Conservation (phyloP, 1,140 invertebrate species). For the Monomorium pharaonis region DNA sequence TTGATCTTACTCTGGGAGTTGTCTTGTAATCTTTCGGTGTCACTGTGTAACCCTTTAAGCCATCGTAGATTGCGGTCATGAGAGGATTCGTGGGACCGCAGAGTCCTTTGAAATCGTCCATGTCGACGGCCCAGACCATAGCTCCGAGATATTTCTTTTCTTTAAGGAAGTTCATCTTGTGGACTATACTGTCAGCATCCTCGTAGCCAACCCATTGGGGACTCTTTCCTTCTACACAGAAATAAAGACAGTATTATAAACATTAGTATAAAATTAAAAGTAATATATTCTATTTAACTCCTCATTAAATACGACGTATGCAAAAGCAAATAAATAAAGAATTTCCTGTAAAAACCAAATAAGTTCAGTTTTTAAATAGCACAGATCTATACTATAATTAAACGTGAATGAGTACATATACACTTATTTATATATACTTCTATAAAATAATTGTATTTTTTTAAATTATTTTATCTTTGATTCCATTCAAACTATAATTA, state of each 20-base stretch:
- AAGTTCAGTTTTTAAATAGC: too few relatives aligned
- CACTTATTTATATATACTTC: too few relatives aligned
- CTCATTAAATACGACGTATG: not conserved
- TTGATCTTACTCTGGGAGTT: conserved; percentile 88
- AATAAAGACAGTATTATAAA: too few relatives aligned
- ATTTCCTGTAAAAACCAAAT: too few relatives aligned
- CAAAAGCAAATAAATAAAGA: not conserved
- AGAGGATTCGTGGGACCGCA: conserved; percentile 91
- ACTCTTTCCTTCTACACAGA: conserved; percentile 75
- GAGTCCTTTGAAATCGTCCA: conserved; percentile 93
- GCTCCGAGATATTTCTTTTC: conserved; percentile 92
- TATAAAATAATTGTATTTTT: not conserved
- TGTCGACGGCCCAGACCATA: conserved; percentile 96
- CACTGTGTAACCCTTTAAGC: conserved; percentile 91
- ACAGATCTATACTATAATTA: too few relatives aligned
- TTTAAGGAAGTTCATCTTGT: conserved; percentile 95
- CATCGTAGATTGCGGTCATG: conserved; percentile 89
- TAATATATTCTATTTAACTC: too few relatives aligned
- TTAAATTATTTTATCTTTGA: not conserved
- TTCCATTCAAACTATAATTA: not conserved
- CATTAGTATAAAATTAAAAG: too few relatives aligned
- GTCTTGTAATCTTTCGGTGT: conserved; percentile 88
- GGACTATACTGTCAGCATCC: conserved; percentile 91
- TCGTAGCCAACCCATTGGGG: conserved; percentile 98
- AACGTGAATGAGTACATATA: too few relatives aligned